phyloP scores from a whole-genome alignment of 2,797 vertebrate genomes.

The Dendrocincla tyrannina region DNA sequence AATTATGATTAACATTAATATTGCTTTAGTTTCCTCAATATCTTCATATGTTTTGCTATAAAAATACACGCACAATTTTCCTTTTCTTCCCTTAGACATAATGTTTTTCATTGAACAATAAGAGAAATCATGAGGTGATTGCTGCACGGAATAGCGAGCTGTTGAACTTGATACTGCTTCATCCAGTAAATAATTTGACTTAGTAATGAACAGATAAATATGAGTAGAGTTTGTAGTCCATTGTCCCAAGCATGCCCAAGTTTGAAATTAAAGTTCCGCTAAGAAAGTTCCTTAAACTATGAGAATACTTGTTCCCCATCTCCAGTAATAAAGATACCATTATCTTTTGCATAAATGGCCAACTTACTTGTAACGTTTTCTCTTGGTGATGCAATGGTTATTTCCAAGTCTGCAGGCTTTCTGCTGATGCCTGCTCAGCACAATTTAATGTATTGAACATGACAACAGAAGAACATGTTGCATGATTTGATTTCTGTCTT shows the following conservation, averaged over 20 bases:
- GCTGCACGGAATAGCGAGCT: background rate
- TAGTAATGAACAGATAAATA: background rate
- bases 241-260: background rate
- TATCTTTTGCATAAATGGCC: background rate
- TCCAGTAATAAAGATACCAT: background rate
- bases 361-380: background rate
- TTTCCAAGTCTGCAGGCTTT: background rate
- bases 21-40: background rate
- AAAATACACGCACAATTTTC: background rate
- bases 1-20: conserved; percentile 9
- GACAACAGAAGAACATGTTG: background rate
- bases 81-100: background rate
- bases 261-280: background rate
- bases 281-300: background rate
- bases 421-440: conserved; percentile 2
- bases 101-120: background rate
- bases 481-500: conserved; percentile 22
- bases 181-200: background rate
- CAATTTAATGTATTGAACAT: background rate
- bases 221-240: background rate
- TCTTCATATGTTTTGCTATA: background rate
- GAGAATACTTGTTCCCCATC: background rate
- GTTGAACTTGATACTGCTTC: background rate
- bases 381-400: background rate
- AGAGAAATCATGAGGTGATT: background rate